A percentile compares a stretch with the other conserved stretches of the same genome.
Evolutionary conservation across 2,888 invertebrate species (phyloP).

Genomic region (Brassicogethes aeneus): DNA sequence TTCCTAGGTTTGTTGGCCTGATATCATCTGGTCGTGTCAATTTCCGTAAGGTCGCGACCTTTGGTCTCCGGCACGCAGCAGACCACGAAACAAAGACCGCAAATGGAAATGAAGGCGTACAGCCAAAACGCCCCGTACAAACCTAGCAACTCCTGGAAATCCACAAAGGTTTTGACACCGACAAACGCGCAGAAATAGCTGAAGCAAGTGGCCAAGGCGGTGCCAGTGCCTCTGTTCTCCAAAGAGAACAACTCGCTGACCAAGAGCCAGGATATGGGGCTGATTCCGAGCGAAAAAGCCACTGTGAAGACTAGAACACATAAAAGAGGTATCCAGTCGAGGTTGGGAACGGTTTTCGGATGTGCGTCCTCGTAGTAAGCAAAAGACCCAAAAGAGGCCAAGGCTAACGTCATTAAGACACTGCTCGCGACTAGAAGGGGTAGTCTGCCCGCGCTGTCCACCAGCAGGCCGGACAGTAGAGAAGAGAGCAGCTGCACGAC

Average conservation of each 20-base stretch:
- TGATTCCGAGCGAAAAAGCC: conserved; percentile 80
- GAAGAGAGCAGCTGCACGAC: conserved; percentile 80
- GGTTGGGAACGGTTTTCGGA: conserved; percentile 42
- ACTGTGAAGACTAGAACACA: conserved; percentile 78
- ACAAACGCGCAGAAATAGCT: conserved; percentile 82
- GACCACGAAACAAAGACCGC: conserved; percentile 75
- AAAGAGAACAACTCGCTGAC: conserved; percentile 77
- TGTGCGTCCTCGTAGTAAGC: conserved; percentile 70
- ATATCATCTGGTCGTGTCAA: conserved; percentile 52
- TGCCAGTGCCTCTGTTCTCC: conserved; percentile 77
- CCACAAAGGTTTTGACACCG: conserved; percentile 78
- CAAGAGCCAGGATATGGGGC: conserved; percentile 79
- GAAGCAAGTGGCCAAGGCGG: conserved; percentile 77
- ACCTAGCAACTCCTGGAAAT: conserved; percentile 67
- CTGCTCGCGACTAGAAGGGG: conserved; percentile 78
- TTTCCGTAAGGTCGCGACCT: conserved; percentile 81
- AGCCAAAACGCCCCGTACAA: conserved; percentile 83
- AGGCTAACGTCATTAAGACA: conserved; percentile 76
- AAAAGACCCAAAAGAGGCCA: conserved; percentile 77
- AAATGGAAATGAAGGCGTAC: conserved; percentile 73
- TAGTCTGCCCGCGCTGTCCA: conserved; percentile 78
- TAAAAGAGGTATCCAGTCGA: conserved; percentile 75
- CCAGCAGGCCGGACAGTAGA: conserved; percentile 68
- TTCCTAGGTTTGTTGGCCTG: conserved; percentile 22
- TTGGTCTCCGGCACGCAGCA: conserved; percentile 87